These are phyloP conservation scores for Parthenolecanium corni DNA, from an alignment of 2,888 invertebrate genomes.

Conservation along the genomic window DNA sequence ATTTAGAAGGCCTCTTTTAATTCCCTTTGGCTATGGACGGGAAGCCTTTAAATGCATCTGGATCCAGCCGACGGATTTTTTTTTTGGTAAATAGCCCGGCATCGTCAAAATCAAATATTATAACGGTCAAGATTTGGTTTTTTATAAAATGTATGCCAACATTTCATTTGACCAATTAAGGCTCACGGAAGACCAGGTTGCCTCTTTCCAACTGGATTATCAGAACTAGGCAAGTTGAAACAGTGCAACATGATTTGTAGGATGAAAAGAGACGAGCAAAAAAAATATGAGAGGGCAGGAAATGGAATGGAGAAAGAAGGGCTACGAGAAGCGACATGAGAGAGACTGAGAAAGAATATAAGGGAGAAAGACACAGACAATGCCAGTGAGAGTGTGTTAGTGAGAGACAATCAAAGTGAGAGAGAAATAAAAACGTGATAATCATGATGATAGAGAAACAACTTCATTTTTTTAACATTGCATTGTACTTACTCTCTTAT, in stretches of 20 bases:
- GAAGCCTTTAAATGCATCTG: too few relatives aligned
- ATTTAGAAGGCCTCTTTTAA: too few relatives aligned
- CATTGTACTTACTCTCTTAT: slow-evolving; percentile 6
- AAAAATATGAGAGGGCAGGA: too few relatives aligned
- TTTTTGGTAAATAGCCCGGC: not conserved
- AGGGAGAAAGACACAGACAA: too few relatives aligned
- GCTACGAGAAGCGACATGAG: too few relatives aligned
- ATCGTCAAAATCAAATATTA: not conserved
- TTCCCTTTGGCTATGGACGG: too few relatives aligned
- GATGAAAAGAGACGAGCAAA: not conserved
- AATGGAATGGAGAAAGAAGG: too few relatives aligned
- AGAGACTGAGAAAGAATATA: too few relatives aligned
- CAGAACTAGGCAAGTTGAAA: slow-evolving; percentile 22
- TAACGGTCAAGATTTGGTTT: slow-evolving; percentile 14
- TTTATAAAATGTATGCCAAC: slow-evolving; percentile 25
- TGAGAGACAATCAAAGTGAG: too few relatives aligned
- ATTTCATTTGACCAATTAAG: slow-evolving; percentile 26
- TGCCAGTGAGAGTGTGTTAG: too few relatives aligned
- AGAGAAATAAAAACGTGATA: slow-evolving; percentile 13
- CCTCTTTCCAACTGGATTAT: slow-evolving; percentile 27
- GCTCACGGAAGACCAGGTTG: slow-evolving; percentile 26
- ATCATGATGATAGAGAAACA: slow-evolving; percentile 23
- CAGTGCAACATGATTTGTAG: slow-evolving; percentile 23
- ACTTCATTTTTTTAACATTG: slow-evolving; percentile 15
- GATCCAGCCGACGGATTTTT: not conserved